These are phyloP conservation scores for Diloba caeruleocephala DNA, from an alignment of 2,888 invertebrate genomes.

Conservation along the genomic window DNA sequence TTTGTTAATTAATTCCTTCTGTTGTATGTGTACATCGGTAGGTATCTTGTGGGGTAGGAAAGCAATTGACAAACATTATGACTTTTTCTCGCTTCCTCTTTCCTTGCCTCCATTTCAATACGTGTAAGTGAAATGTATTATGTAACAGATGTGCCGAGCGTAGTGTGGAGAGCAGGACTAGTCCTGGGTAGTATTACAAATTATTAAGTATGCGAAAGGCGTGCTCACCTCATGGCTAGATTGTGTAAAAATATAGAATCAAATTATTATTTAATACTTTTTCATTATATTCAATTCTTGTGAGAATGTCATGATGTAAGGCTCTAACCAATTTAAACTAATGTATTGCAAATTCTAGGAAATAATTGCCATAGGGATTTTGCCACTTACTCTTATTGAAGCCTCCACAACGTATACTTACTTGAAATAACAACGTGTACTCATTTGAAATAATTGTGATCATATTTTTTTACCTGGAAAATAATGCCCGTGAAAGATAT, in stretches of 20 bases:
- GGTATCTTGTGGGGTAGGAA: constrained; percentile 10
- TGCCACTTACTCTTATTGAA: not conserved
- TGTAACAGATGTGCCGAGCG: too few species aligned
- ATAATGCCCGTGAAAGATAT: too few species aligned
- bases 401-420: not conserved
- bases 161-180: too few species aligned
- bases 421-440: too few species aligned
- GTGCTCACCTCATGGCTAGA: too few species aligned
- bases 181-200: too few species aligned
- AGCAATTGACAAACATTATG: constrained; percentile 11
- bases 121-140: constrained; percentile 1
- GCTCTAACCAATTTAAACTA: not conserved
- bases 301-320: not conserved
- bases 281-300: not conserved
- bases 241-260: too few species aligned
- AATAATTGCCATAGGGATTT: not conserved
- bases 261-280: constrained; percentile 24
- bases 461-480: not conserved
- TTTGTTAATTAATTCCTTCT: too few species aligned
- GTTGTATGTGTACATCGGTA: too few species aligned
- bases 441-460: not conserved
- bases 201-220: too few species aligned
- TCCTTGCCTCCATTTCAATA: constrained; percentile 15
- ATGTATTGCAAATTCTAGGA: not conserved
- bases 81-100: constrained; percentile 6